phyloP scores from a whole-genome alignment of 2,797 vertebrate species.

The Schizopygopsis pylzovi region DNA sequence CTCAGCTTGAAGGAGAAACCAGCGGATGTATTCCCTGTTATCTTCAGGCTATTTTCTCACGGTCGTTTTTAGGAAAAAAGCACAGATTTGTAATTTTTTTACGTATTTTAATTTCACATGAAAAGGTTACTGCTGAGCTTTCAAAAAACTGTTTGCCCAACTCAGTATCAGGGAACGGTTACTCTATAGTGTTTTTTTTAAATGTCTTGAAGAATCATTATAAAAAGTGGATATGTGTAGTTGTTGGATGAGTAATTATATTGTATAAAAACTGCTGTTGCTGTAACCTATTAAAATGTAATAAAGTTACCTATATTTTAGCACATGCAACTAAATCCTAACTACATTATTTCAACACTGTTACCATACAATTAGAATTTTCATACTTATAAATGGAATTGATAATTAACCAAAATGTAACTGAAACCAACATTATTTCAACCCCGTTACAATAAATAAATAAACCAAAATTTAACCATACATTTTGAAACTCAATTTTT shows the following conservation, averaged over 20 bases:
- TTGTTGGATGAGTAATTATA: background rate
- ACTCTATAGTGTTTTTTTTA: background rate
- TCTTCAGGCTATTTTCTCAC: background rate
- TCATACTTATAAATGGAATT: background rate
- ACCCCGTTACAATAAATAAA: too few relatives aligned
- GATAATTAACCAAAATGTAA: background rate
- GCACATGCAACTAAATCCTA: background rate
- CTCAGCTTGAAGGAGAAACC: background rate
- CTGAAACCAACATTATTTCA: background rate
- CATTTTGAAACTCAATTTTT: too few relatives aligned
- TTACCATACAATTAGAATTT: too few relatives aligned
- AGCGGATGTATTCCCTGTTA: background rate
- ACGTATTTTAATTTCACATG: background rate
- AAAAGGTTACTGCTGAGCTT: background rate
- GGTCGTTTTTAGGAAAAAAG: background rate
- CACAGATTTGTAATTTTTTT: background rate
- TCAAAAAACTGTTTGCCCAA: background rate
- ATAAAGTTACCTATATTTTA: too few relatives aligned
- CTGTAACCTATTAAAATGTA: background rate
- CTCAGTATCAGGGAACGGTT: background rate
- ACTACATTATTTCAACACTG: background rate
- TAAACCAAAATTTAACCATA: too few relatives aligned
- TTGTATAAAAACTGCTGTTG: background rate
- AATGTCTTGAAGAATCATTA: too few relatives aligned
- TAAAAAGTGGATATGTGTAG: background rate